Percentiles rank a stretch among this genome's conserved stretches.
These are phyloP conservation scores for Ladona fulva DNA, from an alignment of 1,140 invertebrate species.

Conservation along the genomic window DNA sequence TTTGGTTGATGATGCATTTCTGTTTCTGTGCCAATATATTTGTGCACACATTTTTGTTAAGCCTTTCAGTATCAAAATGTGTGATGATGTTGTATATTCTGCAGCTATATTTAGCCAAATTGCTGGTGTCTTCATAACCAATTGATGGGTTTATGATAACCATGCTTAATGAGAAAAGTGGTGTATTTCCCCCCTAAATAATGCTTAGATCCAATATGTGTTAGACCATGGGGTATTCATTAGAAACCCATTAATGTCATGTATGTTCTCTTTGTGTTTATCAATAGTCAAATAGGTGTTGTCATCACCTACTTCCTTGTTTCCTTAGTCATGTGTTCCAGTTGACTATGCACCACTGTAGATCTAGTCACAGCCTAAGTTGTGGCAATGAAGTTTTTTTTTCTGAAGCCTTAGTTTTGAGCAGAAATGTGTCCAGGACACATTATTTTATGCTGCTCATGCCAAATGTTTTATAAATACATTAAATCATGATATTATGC, in stretches of 20 bases:
- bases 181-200: not conserved
- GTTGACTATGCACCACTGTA: not conserved
- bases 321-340: not conserved
- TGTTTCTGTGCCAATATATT: not conserved
- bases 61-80: not conserved
- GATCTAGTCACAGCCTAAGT: not conserved
- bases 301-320: not conserved
- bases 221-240: not conserved
- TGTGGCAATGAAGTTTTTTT: not conserved
- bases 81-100: not conserved
- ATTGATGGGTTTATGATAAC: not conserved
- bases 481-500: not conserved
- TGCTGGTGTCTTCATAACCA: not conserved
- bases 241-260: not conserved
- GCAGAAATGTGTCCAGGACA: not conserved
- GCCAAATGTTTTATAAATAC: slow-evolving; percentile 10
- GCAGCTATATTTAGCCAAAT: slow-evolving; percentile 9
- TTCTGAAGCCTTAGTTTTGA: not conserved
- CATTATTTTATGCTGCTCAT: not conserved
- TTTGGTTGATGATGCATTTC: slow-evolving; percentile 4
- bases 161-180: not conserved
- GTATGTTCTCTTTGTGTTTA: not conserved
- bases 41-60: not conserved
- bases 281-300: not conserved
- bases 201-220: not conserved